Conservation (phyloP, 2,888 invertebrate species). For the Dicycla oo region DNA sequence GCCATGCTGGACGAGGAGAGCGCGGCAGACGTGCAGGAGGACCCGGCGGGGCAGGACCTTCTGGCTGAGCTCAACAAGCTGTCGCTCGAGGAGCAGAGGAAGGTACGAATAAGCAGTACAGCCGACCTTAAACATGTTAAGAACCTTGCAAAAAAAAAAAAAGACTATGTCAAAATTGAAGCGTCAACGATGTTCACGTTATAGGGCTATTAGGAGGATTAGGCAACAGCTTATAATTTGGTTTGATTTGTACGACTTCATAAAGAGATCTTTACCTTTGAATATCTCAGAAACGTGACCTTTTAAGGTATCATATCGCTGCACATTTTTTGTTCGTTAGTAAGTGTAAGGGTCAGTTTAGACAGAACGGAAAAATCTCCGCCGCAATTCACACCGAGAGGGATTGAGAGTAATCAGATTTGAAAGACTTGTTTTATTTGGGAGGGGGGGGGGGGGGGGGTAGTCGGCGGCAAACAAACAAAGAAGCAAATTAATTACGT, state of each 20-base stretch:
- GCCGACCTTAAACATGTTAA: not conserved
- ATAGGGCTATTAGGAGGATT: not conserved
- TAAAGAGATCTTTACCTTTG: not conserved
- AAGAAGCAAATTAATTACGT: too few species aligned
- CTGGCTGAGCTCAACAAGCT: constrained; percentile 92
- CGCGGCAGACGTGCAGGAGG: constrained; percentile 68
- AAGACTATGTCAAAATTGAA: not conserved
- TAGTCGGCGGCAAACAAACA: too few species aligned
- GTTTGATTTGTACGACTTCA: not conserved
- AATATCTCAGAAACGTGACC: not conserved
- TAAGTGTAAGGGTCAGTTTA: too few species aligned
- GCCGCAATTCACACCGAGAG: too few species aligned
- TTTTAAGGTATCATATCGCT: not conserved
- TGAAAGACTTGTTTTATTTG: too few species aligned
- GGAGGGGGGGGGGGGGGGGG: too few species aligned
- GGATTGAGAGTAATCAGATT: too few species aligned
- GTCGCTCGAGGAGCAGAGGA: constrained; percentile 81
- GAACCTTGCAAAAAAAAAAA: not conserved
- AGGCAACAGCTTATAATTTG: not conserved
- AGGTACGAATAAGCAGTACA: constrained; percentile 63
- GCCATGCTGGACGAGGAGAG: constrained; percentile 87
- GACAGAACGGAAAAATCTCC: too few species aligned
- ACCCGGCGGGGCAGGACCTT: constrained; percentile 87
- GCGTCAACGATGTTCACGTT: not conserved
- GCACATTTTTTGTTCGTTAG: not conserved